phyloP scores from a whole-genome alignment of 2,888 invertebrate species.

The Phortica magna region DNA sequence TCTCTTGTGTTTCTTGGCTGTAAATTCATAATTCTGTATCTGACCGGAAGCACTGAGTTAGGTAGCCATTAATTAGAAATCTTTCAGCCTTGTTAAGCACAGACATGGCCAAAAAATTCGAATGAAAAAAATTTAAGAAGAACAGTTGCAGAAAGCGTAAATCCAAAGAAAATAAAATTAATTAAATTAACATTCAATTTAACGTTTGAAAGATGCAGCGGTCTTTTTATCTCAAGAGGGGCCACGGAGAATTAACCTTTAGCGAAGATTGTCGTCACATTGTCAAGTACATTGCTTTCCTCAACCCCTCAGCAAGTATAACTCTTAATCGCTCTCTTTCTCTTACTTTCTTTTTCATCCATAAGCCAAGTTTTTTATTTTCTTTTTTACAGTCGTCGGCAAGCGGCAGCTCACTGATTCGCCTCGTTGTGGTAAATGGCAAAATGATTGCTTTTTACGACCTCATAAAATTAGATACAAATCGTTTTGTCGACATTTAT shows the following conservation, averaged over 20 bases:
- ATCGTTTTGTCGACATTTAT: constrained; percentile 75
- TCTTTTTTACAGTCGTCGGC: background rate
- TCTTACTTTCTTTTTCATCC: background rate
- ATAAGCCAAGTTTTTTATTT: constrained; percentile 35
- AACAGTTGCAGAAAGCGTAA: background rate
- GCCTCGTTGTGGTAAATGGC: constrained; percentile 66
- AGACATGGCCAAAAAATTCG: background rate
- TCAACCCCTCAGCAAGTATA: too few species aligned
- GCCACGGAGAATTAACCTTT: background rate
- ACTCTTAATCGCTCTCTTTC: background rate
- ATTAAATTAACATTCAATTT: background rate
- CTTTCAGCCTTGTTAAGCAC: constrained; percentile 39
- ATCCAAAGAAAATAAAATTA: background rate
- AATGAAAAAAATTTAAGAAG: background rate
- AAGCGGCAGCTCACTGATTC: background rate
- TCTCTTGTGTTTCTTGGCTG: background rate
- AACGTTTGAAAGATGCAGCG: background rate
- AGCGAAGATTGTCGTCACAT: background rate
- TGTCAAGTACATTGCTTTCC: background rate
- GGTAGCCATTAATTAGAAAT: constrained; percentile 49
- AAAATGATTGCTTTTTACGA: constrained; percentile 76
- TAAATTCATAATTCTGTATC: constrained; percentile 4
- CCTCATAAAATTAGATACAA: constrained; percentile 76
- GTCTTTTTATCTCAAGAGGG: background rate
- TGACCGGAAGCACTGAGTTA: constrained; percentile 28